A percentile compares a stretch with the other conserved stretches of the same genome.
phyloP scores from a whole-genome alignment of 2,797 vertebrate genomes.

The Threskiornis aethiopicus region DNA sequence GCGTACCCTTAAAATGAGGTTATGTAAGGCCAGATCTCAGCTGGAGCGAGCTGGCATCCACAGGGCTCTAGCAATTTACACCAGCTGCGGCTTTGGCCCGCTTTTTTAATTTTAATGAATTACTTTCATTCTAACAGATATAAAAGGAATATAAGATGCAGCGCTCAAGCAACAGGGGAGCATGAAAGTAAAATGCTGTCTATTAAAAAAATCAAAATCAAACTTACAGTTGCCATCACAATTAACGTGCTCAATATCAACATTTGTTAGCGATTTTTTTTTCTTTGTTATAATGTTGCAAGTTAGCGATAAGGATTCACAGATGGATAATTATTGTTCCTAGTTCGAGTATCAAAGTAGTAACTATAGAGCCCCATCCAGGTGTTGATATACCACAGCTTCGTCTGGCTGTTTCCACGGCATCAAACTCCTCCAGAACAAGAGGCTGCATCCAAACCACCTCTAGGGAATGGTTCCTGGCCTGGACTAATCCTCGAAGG shows the following conservation, averaged over 20 bases:
- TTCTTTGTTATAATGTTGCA: not conserved
- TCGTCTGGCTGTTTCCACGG: not conserved
- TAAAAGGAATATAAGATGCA: not conserved
- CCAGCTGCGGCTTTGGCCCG: conserved; percentile 53
- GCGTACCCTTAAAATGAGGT: not conserved
- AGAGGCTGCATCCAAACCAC: not conserved
- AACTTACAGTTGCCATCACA: not conserved
- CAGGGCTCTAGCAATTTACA: conserved; percentile 41
- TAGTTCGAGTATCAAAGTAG: not conserved
- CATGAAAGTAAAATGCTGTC: not conserved
- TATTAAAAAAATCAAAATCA: not conserved
- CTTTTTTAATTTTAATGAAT: conserved; percentile 59
- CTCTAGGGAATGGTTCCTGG: not conserved
- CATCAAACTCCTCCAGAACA: not conserved
- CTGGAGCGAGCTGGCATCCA: conserved; percentile 44
- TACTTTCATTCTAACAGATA: conserved; percentile 15
- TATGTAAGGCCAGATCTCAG: conserved; percentile 55
- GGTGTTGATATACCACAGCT: not conserved
- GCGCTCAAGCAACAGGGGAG: not conserved
- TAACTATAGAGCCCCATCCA: not conserved
- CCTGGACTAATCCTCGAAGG: not conserved
- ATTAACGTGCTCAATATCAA: not conserved
- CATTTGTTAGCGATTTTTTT: not conserved
- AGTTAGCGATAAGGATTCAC: not conserved
- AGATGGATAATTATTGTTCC: not conserved